Percentiles rank a stretch among this genome's conserved stretches.
Evolutionary conservation across 92 coral and sea anemone genomes (phyloP).

Genomic region (Porites lobata): DNA sequence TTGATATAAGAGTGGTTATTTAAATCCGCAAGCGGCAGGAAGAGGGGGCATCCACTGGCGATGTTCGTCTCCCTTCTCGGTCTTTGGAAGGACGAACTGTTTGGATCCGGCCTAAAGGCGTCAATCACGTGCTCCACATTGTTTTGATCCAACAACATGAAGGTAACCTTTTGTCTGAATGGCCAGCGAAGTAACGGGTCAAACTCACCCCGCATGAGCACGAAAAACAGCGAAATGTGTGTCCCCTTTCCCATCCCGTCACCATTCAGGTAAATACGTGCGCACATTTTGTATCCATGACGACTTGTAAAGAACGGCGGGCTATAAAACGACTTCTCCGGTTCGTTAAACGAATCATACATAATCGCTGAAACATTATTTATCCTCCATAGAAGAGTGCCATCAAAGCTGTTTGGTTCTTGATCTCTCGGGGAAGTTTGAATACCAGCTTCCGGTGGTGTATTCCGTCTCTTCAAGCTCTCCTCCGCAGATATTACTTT

Average conservation of each 20-base stretch:
- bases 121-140: conserved; percentile 83
- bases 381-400: conserved; percentile 77
- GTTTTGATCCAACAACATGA: conserved; percentile 82
- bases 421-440: neutral
- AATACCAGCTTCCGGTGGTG: conserved; percentile 19
- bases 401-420: conserved; percentile 62
- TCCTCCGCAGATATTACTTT: conserved; percentile 61
- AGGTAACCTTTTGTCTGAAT: conserved; percentile 86
- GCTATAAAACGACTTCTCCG: conserved; percentile 74
- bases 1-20: conserved; percentile 74
- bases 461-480: conserved; percentile 10
- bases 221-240: conserved; percentile 81
- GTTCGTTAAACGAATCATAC: conserved; percentile 69
- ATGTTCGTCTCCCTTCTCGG: conserved; percentile 82
- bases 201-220: conserved; percentile 82
- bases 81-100: conserved; percentile 83
- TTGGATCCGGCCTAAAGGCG: conserved; percentile 87
- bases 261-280: conserved; percentile 84
- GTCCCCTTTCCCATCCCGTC: conserved; percentile 88
- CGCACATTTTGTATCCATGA: conserved; percentile 90
- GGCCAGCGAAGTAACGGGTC: conserved; percentile 89
- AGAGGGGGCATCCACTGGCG: conserved; percentile 88
- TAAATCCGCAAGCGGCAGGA: conserved; percentile 62
- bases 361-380: conserved; percentile 63
- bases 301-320: conserved; percentile 80